Evolutionary conservation across 2,888 invertebrate genomes (phyloP).

Genomic region (Palloptera scutellata): DNA sequence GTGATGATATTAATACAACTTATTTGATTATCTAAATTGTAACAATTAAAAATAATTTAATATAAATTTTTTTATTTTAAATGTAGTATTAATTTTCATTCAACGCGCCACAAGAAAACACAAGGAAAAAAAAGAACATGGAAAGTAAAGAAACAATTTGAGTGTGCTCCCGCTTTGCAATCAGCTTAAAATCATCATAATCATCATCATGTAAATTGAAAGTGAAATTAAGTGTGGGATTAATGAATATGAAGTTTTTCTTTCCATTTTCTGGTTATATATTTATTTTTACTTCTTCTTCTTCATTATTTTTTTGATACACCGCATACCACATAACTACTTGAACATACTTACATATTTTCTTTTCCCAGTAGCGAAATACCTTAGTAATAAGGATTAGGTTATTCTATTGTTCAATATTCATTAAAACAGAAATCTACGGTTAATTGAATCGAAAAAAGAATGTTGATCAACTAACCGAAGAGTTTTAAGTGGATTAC

Average conservation of each 20-base stretch:
- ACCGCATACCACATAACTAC: no score
- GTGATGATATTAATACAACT: constrained; percentile 17
- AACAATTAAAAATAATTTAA: constrained; percentile 54
- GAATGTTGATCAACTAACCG: no score
- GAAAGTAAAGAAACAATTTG: constrained; percentile 15
- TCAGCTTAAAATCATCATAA: constrained; percentile 30
- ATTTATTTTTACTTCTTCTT: no score
- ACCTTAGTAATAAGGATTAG: background rate
- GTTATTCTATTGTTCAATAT: background rate
- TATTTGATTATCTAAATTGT: constrained; percentile 54
- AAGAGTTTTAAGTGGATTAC: no score
- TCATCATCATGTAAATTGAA: constrained; percentile 48
- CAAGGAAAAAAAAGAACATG: background rate
- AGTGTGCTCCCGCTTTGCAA: constrained; percentile 25
- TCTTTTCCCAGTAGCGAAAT: background rate
- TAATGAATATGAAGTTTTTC: constrained; percentile 26
- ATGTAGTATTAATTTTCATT: background rate
- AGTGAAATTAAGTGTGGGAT: constrained; percentile 55
- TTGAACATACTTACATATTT: no score
- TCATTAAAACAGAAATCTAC: background rate
- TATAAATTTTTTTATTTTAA: constrained; percentile 33
- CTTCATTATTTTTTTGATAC: no score
- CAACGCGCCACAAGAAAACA: background rate
- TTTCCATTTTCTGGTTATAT: no score
- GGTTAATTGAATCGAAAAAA: no score